phyloP scores from a whole-genome alignment of 2,888 invertebrate species.

The Lithophane leautieri region DNA sequence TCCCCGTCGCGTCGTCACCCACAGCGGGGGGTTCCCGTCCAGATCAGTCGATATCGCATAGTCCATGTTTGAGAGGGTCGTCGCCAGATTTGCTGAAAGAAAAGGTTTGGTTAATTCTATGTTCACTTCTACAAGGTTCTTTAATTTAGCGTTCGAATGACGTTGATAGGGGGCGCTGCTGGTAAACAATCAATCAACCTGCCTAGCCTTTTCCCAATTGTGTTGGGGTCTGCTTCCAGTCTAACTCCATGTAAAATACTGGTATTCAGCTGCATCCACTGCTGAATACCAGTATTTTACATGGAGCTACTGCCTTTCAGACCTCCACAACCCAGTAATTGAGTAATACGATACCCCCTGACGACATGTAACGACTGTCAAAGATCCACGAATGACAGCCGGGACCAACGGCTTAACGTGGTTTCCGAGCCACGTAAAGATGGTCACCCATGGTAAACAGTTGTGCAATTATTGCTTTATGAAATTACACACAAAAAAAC shows the following conservation, averaged over 20 bases:
- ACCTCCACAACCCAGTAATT: no score
- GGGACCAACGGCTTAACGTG: no score
- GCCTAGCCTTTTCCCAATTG: no score
- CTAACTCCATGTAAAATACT: no score
- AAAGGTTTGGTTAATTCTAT: background rate
- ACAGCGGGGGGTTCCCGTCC: conserved; percentile 96
- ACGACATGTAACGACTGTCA: no score
- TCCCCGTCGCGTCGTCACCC: conserved; percentile 93
- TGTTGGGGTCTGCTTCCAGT: no score
- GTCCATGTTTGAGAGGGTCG: conserved; percentile 92
- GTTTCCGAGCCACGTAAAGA: no score
- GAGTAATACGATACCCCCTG: no score
- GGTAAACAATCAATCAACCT: background rate
- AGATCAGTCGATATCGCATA: conserved; percentile 94
- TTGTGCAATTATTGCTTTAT: background rate
- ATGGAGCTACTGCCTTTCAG: no score
- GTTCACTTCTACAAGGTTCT: background rate
- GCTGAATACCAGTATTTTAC: no score
- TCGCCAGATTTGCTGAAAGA: conserved; percentile 94
- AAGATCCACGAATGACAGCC: no score
- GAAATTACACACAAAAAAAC: background rate
- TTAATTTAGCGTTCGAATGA: background rate
- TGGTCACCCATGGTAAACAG: background rate
- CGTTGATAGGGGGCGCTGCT: background rate
- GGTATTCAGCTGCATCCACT: no score